Percentiles rank a stretch among this genome's conserved stretches.
phyloP scores from a whole-genome alignment of 2,888 invertebrate genomes.

The Amiota communis region DNA sequence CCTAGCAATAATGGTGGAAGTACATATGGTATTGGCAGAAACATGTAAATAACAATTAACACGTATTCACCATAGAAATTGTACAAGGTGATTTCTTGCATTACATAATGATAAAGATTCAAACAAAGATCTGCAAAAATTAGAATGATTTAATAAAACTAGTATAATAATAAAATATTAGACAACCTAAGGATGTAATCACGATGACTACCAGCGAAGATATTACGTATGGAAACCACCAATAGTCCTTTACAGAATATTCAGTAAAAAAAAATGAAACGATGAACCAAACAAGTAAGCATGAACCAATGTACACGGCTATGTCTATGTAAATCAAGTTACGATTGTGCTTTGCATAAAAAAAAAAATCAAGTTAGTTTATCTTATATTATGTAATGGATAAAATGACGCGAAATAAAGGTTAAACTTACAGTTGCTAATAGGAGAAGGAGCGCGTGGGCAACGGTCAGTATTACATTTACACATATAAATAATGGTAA shows the following conservation, averaged over 20 bases:
- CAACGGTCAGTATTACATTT: constrained; percentile 32
- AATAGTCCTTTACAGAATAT: neutral
- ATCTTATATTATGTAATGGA: neutral
- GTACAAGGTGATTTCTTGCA: constrained; percentile 23
- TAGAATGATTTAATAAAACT: neutral
- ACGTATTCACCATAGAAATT: constrained; percentile 46
- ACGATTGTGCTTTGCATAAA: constrained; percentile 27
- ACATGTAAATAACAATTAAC: constrained; percentile 46
- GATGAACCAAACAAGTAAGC: neutral
- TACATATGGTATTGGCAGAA: constrained; percentile 44
- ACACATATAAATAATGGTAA: constrained; percentile 40
- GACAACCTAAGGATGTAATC: constrained; percentile 38
- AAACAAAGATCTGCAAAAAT: constrained; percentile 29
- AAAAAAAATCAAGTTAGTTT: neutral
- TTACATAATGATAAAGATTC: constrained; percentile 35
- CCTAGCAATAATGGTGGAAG: constrained; percentile 38
- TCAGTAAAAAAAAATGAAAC: constrained; percentile 43
- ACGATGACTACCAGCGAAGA: constrained; percentile 28
- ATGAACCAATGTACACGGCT: neutral
- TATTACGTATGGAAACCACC: constrained; percentile 38
- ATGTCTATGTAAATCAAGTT: constrained; percentile 39
- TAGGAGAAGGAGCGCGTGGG: constrained; percentile 38
- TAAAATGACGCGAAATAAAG: neutral
- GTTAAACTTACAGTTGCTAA: constrained; percentile 36
- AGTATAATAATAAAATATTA: neutral